Conservation (phyloP, 1,140 invertebrate species). For the Panulirus ornatus region DNA sequence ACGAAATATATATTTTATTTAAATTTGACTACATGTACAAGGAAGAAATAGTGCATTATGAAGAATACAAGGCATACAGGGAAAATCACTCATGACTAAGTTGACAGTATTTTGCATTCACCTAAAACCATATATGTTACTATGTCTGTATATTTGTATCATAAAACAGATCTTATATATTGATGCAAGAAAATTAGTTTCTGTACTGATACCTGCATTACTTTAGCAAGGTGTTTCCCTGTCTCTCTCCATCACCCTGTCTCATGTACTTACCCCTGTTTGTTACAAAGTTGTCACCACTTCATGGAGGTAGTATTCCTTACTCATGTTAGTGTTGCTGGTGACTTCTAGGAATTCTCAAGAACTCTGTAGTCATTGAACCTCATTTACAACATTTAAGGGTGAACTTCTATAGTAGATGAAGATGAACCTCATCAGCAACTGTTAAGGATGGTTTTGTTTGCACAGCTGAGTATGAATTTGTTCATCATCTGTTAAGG, state of each 20-base stretch:
- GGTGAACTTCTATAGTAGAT: no score
- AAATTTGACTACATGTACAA: not conserved
- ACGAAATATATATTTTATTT: not conserved
- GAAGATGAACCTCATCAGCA: no score
- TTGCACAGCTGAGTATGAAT: no score
- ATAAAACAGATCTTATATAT: slow-evolving; percentile 25
- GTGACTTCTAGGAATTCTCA: no score
- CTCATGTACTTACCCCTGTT: not conserved
- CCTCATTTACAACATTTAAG: no score
- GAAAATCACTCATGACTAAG: no score
- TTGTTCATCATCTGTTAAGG: no score
- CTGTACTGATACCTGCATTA: slow-evolving; percentile 1
- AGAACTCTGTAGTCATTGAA: no score
- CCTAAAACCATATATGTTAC: not conserved
- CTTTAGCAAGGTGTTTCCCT: not conserved
- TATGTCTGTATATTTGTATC: slow-evolving; percentile 17
- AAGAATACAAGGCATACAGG: not conserved
- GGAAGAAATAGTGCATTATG: no score
- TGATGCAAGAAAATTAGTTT: slow-evolving; percentile 17
- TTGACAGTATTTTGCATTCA: not conserved
- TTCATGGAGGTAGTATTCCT: not conserved
- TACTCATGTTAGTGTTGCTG: no score
- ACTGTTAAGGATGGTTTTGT: no score
- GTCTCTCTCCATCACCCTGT: not conserved
- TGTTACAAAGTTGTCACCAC: not conserved